Base-by-base conservation (phyloP, 2,888 invertebrate genomes). In the Cephus rjabovi region DNA sequence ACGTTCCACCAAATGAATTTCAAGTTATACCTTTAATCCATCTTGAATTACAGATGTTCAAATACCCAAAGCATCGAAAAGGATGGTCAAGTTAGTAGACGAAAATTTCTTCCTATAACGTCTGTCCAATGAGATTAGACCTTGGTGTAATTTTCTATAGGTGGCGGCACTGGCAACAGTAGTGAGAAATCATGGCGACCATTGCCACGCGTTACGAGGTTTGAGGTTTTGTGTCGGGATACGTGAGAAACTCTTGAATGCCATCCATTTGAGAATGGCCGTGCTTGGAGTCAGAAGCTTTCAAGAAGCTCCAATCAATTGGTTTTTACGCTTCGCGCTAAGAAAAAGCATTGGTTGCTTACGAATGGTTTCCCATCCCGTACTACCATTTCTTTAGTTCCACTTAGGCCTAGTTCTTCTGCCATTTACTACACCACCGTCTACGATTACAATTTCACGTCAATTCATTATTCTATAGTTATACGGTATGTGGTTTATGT, bases 351-450 rank as follows among this genome's bases (percentile, higher is more conserved):
- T 56, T 56, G 23, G 56, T 56, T 23, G 56, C 56, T 56, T 56
- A 56, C 56, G 56, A 56, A 23, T 56, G 23, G 23, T 56, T 56
- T 56, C 35, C 15, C 69, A 70, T 23, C 34, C 34, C 70, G 31
- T 76, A 30, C 71, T 76, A 69, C 37, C 9, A 73, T 85, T 86
- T 86, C 83, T 86, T 87, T 56, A 9, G 23, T 23, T 56, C 9
- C 56, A 56, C 6, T 23, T 23, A 56, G 56, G 23, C 56, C 56
- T 56, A 23, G 23, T 9, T 23, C 23, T 23, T 56, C 56, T 23
- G 56, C 56, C 56, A 9, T 56, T 56, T 23, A 9, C 56, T 56
- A 23, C 40, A 40, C 4, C 4, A 40, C 15, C 23, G 1, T 23
- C 56, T 56, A 56, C 23, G 56, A 23, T 23, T 56, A 56, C 56